These are phyloP conservation scores for Athetis lepigone DNA, from an alignment of 2,888 invertebrate genomes.

Conservation along the genomic window DNA sequence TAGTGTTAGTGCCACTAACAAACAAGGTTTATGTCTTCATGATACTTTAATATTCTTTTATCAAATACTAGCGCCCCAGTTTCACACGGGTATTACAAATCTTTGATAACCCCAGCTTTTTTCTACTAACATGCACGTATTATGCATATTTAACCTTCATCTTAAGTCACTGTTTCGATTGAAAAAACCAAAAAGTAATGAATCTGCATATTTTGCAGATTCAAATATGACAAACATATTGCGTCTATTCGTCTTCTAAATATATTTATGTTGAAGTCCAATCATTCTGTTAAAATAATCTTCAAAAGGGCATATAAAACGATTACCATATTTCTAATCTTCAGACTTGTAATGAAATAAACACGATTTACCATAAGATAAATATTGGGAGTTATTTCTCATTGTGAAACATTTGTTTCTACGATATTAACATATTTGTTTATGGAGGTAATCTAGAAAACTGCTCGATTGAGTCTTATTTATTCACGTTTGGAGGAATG, in stretches of 20 bases:
- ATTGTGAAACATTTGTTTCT: constrained; percentile 45
- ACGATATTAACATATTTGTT: constrained; percentile 44
- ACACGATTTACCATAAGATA: constrained; percentile 28
- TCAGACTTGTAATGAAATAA: constrained; percentile 21
- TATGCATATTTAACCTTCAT: too few species aligned
- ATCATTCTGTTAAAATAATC: neutral
- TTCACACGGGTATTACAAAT: too few species aligned
- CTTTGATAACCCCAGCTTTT: too few species aligned
- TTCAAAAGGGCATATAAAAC: neutral
- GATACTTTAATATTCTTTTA: too few species aligned
- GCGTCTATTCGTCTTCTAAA: neutral
- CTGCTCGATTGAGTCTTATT: constrained; percentile 28
- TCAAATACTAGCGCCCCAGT: too few species aligned
- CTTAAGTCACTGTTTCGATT: too few species aligned
- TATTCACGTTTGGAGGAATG: neutral
- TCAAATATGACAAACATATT: too few species aligned
- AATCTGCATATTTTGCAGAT: too few species aligned
- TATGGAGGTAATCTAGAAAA: constrained; percentile 43
- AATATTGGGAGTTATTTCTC: constrained; percentile 21
- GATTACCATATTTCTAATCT: constrained; percentile 21
- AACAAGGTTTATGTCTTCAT: too few species aligned
- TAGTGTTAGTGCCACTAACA: too few species aligned
- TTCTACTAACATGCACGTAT: too few species aligned
- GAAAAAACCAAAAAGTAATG: too few species aligned
- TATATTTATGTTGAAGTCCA: neutral